Evolutionary conservation across 1,140 invertebrate species (phyloP), one percentile per base, ranked within the genome.

Genomic region (Pachyrhynchus sulphureomaculatus): DNA sequence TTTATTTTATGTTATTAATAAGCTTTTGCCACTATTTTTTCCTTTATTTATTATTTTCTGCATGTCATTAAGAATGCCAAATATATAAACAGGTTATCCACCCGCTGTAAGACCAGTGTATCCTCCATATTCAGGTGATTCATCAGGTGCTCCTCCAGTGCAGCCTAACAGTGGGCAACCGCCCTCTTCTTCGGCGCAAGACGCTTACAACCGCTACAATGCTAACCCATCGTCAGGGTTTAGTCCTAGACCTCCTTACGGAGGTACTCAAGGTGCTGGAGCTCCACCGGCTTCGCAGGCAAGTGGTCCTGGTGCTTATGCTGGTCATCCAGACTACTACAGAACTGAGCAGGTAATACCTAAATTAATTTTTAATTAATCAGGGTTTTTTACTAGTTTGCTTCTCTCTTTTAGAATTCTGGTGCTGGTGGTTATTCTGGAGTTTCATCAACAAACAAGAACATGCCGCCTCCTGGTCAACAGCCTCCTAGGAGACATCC

Each of bases 401-500:
- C 10, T 39, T 23, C 21, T 62, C 42, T 12, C 26, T 34, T 33
- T 26, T 51, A 62, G 60, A 62, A 62, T 36, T 44, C 58, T 1
- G 41, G 51, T 37, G 26, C 42, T 26, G 52, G 51, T 29, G 65
- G 59, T 51, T 75, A 78, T 72, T 36, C 68, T 34, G 81, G 80
- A 62, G 78, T 72, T 57, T 79, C 81, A 36, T 74, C 77, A 13
- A 48, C 73, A 36, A 86, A 82, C 61, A 86, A 86, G 73, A 82
- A 80, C 58, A 87, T 86, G 85, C 84, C 84, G 15, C 84, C 85
- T 36, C 85, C 84, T 41, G 79, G 81, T 23, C 81, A 81, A 47
- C 87, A 89, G 71, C 88, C 90, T 20, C 82, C 68, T 20, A 66
- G 90, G 48, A 79, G 91, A 68, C 91, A 92, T 80, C 91, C 90